Evolutionary conservation across 2,888 invertebrate species (phyloP).

Genomic region (Pogonocherus hispidulus): DNA sequence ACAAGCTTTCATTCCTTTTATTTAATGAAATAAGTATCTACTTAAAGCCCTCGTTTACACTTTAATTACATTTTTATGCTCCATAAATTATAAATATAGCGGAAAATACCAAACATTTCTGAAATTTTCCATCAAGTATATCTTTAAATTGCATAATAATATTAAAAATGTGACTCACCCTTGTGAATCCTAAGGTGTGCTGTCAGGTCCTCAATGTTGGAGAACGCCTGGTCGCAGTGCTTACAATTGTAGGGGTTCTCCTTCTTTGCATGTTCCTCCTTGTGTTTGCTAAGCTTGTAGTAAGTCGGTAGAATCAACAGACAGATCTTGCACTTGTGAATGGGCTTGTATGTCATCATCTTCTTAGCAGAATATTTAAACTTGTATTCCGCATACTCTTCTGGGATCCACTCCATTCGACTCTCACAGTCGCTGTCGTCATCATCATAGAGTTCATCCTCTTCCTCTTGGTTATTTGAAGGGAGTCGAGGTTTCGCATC

Average conservation of each 20-base stretch:
- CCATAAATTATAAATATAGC: no score
- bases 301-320: constrained; percentile 58
- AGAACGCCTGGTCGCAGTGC: constrained; percentile 55
- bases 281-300: constrained; percentile 58
- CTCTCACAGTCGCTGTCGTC: constrained; percentile 51
- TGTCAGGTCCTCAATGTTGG: constrained; percentile 58
- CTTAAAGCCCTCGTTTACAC: no score
- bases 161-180: constrained; percentile 50
- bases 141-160: background rate
- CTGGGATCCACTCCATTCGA: constrained; percentile 55
- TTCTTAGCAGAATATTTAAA: constrained; percentile 51
- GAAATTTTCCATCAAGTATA: no score
- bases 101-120: no score
- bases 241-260: constrained; percentile 60
- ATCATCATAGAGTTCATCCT: constrained; percentile 23
- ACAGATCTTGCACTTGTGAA: constrained; percentile 63
- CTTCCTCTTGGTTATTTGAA: background rate
- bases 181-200: constrained; percentile 63
- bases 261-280: constrained; percentile 53
- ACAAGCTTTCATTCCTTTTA: no score
- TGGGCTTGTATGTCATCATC: constrained; percentile 46
- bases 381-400: constrained; percentile 57
- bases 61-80: no score
- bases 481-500: background rate
- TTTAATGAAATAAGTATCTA: no score